Conservation (phyloP, 2,888 invertebrate genomes). For the Cerastis leucographa region DNA sequence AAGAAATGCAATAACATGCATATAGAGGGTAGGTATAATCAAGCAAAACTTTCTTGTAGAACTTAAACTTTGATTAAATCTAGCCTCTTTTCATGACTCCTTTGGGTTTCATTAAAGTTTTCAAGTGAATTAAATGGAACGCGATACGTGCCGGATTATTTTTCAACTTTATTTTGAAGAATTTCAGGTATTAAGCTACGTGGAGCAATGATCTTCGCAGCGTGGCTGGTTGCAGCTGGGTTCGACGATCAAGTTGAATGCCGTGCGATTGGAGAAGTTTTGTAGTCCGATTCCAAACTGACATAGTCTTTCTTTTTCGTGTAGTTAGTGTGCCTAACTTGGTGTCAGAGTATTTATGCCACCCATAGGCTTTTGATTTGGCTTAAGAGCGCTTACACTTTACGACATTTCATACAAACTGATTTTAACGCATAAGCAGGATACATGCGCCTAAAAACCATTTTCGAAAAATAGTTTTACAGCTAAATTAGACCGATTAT, state of each 20-base stretch:
- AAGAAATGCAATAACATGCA: conserved; percentile 45
- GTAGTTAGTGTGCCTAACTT: no score
- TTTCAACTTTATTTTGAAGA: conserved; percentile 7
- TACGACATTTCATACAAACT: no score
- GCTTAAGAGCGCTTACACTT: no score
- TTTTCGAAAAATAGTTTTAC: no score
- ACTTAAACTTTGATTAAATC: conserved; percentile 58
- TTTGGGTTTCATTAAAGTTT: conserved; percentile 50
- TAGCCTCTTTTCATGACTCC: conserved; percentile 30
- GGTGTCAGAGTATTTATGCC: no score
- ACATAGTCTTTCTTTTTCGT: no score
- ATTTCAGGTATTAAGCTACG: not conserved
- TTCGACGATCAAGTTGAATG: not conserved
- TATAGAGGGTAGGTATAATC: conserved; percentile 38
- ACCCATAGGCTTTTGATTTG: no score
- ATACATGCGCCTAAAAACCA: no score
- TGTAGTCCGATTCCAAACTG: not conserved
- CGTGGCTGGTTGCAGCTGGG: not conserved
- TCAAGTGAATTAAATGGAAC: conserved; percentile 34
- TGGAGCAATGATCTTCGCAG: not conserved
- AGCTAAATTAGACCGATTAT: no score
- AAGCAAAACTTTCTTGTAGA: conserved; percentile 44
- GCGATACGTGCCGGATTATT: conserved; percentile 15
- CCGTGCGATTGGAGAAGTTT: not conserved
- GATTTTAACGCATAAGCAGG: no score